Percentiles rank a stretch among this genome's conserved stretches.
Evolutionary conservation across 2,888 invertebrate species (phyloP).

Genomic region (Pammene aurita): DNA sequence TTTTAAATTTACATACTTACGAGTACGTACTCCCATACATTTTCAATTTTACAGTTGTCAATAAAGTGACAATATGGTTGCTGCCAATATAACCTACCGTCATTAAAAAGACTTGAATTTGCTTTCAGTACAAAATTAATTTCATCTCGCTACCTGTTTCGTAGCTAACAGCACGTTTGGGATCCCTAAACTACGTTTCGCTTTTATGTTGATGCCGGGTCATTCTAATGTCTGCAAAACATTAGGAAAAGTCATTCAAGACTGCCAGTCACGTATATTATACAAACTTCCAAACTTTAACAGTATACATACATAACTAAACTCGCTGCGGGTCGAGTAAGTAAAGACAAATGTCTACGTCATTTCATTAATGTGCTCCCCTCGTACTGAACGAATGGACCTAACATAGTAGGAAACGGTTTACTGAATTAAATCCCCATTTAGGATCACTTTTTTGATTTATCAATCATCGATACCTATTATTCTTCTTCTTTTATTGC

Average conservation of each 20-base stretch:
- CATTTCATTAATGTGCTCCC: slow-evolving; percentile 25
- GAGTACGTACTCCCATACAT: too few relatives aligned
- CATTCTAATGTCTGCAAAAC: slow-evolving; percentile 37
- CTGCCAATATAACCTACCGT: neutral
- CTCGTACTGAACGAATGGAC: slow-evolving; percentile 28
- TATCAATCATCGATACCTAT: slow-evolving; percentile 1
- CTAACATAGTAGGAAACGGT: slow-evolving; percentile 7
- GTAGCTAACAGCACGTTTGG: slow-evolving; percentile 34
- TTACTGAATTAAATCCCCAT: slow-evolving; percentile 17
- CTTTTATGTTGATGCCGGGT: slow-evolving; percentile 36
- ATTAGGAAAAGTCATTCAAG: slow-evolving; percentile 30
- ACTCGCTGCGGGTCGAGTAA: slow-evolving; percentile 8
- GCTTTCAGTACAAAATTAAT: slow-evolving; percentile 24
- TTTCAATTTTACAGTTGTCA: too few relatives aligned
- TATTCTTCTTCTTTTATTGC: neutral
- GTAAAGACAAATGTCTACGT: slow-evolving; percentile 35
- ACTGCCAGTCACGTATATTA: slow-evolving; percentile 33
- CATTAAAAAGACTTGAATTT: neutral
- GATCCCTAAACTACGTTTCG: slow-evolving; percentile 36
- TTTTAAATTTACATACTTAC: too few relatives aligned
- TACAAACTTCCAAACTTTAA: slow-evolving; percentile 32
- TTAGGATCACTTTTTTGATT: slow-evolving; percentile 16
- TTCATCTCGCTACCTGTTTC: slow-evolving; percentile 32
- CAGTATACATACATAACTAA: slow-evolving; percentile 28
- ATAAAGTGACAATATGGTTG: too few relatives aligned